Base-by-base conservation (phyloP, 2,797 vertebrate species). In the Nannoperca obscura region DNA sequence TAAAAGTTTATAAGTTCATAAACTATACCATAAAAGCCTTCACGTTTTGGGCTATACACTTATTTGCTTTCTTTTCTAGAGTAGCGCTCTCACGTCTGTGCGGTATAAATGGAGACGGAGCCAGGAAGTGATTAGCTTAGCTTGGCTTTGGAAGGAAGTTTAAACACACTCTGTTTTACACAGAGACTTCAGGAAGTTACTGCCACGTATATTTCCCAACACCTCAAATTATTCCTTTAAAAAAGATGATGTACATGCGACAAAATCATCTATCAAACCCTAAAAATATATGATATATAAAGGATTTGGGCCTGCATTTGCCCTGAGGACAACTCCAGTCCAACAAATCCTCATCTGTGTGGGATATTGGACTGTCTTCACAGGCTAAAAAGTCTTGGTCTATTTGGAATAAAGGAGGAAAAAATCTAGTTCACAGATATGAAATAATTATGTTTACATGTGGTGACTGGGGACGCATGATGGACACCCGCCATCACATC, bases 361-460 rank as follows among this genome's bases (percentile, higher is more conserved):
- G 30, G 17, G 14, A 44, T 24, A 60, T 34, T 34, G 13, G 47
- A 27, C 44, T 19, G 12, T 61, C 46, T 49, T 70, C 36, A 57
- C 4, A 36, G 38, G 20, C 24, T 2, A 22, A 54, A 12, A 15
- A 46, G 34, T 63, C 5, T 65, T 52, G 46, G 20, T 65, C 36
- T 38, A 38, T 38, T 38, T 38, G 44, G 30, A n/a, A 46, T n/a
- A 44, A 53, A 32, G 15, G 34, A 24, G 19, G 36, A 65, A 40
- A 27, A 58, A 19, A 36, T 70, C 7, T 57, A 40, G 46, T 66
- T 71, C 24, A 15, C 10, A 1, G 12, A 12, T 73, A 76, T 72
- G 7, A 72, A 72, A 63, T 30, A 50, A 65, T 49, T 15, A 20
- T 67, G 69, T 71, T 68, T 67, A 66, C 34, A 66, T 63, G 34